Percentiles rank a stretch among this genome's conserved stretches.
These are phyloP conservation scores for Cephalopholis sonnerati DNA, from an alignment of 2,113 vertebrate genomes.

Conservation along the genomic window DNA sequence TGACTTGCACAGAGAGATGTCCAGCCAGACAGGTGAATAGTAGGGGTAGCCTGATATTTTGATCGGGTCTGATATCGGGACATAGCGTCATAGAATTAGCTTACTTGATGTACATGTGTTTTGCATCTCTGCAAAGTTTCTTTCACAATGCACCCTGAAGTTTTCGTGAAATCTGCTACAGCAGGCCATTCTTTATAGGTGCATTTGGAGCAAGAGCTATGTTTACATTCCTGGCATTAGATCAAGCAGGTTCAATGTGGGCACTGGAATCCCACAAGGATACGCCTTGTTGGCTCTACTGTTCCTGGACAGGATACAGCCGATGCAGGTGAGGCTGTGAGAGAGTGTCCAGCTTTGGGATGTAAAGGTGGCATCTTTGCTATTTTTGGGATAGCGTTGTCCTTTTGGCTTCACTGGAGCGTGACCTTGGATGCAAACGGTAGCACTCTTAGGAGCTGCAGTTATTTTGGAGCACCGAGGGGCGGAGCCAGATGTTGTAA, in stretches of 20 bases:
- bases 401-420: constrained; percentile 26
- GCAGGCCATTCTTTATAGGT: neutral
- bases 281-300: constrained; percentile 2
- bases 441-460: neutral
- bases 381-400: constrained; percentile 24
- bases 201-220: neutral
- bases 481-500: no score
- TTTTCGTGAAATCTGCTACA: neutral
- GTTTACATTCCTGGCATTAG: constrained; percentile 35
- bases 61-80: neutral
- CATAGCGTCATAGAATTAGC: neutral
- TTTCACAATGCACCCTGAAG: no score
- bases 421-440: neutral
- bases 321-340: neutral
- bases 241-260: constrained; percentile 12
- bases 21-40: neutral
- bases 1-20: constrained; percentile 1
- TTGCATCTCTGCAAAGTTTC: no score
- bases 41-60: neutral
- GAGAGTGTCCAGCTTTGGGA: constrained; percentile 11
- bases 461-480: neutral
- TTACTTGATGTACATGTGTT: neutral
- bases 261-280: neutral
- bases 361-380: constrained; percentile 28
- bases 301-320: neutral